Conservation (phyloP, 1,140 invertebrate species). For the Stenopsyche tienmushanensis region DNA sequence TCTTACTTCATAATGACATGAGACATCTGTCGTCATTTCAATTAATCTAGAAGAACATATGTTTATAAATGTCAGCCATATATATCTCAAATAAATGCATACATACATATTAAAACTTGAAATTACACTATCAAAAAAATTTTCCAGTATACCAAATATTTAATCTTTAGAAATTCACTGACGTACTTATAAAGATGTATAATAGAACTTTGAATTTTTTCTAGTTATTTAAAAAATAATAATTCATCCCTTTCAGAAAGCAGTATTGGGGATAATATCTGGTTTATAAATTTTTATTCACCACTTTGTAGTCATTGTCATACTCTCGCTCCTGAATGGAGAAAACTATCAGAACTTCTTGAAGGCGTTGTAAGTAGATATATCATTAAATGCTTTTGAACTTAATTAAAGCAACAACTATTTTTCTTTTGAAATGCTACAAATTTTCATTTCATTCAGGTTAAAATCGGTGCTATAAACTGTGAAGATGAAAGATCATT, state of each 20-base stretch:
- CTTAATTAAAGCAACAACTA: background rate
- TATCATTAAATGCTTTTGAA: background rate
- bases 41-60: too few relatives aligned
- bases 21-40: too few relatives aligned
- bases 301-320: slow-evolving; percentile 79
- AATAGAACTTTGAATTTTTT: too few relatives aligned
- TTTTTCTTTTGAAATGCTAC: slow-evolving; percentile 2
- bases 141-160: too few relatives aligned
- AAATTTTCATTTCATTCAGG: slow-evolving; percentile 19
- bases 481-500: slow-evolving; percentile 75
- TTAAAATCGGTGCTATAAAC: slow-evolving; percentile 69
- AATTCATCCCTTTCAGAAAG: slow-evolving; percentile 59
- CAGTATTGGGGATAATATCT: slow-evolving; percentile 60
- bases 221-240: slow-evolving; percentile 43
- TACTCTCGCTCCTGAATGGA: slow-evolving; percentile 68
- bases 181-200: too few relatives aligned
- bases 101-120: too few relatives aligned
- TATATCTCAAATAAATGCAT: too few relatives aligned
- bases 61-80: too few relatives aligned
- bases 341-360: slow-evolving; percentile 67
- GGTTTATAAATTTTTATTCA: slow-evolving; percentile 83
- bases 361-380: slow-evolving; percentile 64
- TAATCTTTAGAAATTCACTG: too few relatives aligned
- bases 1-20: too few relatives aligned
- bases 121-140: too few relatives aligned